phyloP scores from a whole-genome alignment of 2,113 vertebrate species.

The Sceloporus tristichus region DNA sequence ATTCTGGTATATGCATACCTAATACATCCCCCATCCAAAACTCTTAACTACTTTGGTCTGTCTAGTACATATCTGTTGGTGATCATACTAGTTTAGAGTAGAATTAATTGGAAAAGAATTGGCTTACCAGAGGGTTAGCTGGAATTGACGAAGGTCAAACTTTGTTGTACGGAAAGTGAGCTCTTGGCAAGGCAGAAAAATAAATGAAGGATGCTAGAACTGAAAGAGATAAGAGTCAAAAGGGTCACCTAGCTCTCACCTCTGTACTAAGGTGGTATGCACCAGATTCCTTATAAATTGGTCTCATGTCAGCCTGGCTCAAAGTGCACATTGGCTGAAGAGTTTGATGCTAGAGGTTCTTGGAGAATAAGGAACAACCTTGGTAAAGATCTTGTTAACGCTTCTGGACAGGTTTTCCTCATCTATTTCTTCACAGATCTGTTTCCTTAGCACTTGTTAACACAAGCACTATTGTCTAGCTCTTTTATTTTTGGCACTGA shows the following conservation, averaged over 20 bases:
- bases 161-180: neutral
- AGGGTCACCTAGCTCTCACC: neutral
- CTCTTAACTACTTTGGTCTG: neutral
- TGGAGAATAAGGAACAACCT: neutral
- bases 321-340: neutral
- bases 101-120: neutral
- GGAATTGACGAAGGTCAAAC: neutral
- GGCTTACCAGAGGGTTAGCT: neutral
- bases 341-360: neutral
- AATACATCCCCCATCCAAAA: neutral
- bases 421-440: neutral
- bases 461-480: neutral
- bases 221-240: constrained; percentile 4
- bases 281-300: constrained; percentile 20
- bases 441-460: neutral
- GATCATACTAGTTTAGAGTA: neutral
- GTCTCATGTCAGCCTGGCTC: constrained; percentile 12
- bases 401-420: neutral
- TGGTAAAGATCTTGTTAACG: too few relatives aligned
- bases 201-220: neutral
- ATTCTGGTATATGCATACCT: neutral
- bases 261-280: neutral
- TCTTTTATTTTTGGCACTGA: constrained; percentile 1
- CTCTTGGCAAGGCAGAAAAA: neutral
- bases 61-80: neutral